Evolutionary conservation across 2,797 vertebrate species (phyloP).

Genomic region (Eremophila alpestris): DNA sequence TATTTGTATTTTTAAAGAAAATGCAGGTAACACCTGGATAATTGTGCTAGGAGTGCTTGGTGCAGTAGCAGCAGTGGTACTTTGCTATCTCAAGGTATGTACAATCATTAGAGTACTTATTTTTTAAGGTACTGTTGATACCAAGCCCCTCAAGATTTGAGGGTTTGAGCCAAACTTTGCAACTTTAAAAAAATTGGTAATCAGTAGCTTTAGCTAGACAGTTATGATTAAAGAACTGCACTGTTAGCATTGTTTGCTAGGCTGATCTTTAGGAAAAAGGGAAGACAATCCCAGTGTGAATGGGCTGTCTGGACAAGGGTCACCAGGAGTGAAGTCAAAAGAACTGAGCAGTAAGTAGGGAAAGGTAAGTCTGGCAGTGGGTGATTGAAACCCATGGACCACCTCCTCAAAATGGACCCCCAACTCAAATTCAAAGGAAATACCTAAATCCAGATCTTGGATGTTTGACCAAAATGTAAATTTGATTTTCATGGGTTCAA

Average conservation of each 20-base stretch:
- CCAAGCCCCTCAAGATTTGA: not conserved
- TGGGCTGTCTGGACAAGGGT: accelerated
- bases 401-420: not conserved
- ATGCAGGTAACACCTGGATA: accelerated
- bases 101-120: not conserved
- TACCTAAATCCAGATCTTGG: not conserved
- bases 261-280: not conserved
- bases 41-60: accelerated
- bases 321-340: not conserved
- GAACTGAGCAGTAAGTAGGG: not conserved
- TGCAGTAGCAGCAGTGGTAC: not conserved
- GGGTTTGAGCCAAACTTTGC: not conserved
- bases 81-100: not conserved
- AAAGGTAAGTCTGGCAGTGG: not conserved
- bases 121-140: not conserved
- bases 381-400: not conserved
- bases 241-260: not conserved
- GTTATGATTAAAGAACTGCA: not conserved
- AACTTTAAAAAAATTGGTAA: not conserved
- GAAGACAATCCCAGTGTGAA: not conserved
- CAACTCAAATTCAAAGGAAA: not conserved
- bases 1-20: constrained; percentile 2
- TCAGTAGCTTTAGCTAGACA: not conserved
- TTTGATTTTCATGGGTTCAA: not conserved
- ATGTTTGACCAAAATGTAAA: not conserved